phyloP scores from a whole-genome alignment of 2,888 invertebrate species.

The Trichogramma dendrolimi region DNA sequence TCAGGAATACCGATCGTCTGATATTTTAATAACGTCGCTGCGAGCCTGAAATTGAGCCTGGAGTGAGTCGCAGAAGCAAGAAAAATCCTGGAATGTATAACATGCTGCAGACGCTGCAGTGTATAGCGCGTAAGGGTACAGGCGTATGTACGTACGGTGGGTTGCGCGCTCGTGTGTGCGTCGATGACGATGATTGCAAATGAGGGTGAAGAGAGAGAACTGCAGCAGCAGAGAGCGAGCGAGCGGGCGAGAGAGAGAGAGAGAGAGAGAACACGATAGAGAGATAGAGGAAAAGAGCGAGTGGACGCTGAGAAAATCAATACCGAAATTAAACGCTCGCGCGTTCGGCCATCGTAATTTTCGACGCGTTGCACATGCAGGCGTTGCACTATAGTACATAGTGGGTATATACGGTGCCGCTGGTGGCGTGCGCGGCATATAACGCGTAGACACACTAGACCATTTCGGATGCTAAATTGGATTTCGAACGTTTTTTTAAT shows the following conservation, averaged over 20 bases:
- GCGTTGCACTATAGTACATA: too few relatives aligned
- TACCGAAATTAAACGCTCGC: constrained; percentile 24
- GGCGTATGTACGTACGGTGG: background rate
- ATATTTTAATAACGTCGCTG: too few relatives aligned
- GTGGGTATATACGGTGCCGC: too few relatives aligned
- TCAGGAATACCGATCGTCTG: too few relatives aligned
- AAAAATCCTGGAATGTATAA: too few relatives aligned
- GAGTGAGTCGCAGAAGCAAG: too few relatives aligned
- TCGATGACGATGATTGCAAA: constrained; percentile 23
- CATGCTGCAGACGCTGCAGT: too few relatives aligned
- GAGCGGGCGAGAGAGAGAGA: background rate
- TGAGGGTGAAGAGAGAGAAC: constrained; percentile 7
- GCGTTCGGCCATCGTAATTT: constrained; percentile 13
- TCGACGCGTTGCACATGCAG: background rate
- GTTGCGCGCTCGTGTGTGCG: constrained; percentile 6
- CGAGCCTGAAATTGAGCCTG: too few relatives aligned
- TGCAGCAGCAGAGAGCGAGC: constrained; percentile 10
- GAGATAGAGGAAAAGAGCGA: background rate
- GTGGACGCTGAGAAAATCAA: constrained; percentile 16
- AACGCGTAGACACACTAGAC: background rate
- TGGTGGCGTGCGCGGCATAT: background rate
- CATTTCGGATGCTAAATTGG: constrained; percentile 14
- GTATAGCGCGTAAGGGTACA: background rate
- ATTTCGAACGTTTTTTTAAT: background rate
- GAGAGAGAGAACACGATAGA: background rate